These are phyloP conservation scores for Allolobophora icterica DNA, from an alignment of 2,888 invertebrate genomes.

Conservation along the genomic window DNA sequence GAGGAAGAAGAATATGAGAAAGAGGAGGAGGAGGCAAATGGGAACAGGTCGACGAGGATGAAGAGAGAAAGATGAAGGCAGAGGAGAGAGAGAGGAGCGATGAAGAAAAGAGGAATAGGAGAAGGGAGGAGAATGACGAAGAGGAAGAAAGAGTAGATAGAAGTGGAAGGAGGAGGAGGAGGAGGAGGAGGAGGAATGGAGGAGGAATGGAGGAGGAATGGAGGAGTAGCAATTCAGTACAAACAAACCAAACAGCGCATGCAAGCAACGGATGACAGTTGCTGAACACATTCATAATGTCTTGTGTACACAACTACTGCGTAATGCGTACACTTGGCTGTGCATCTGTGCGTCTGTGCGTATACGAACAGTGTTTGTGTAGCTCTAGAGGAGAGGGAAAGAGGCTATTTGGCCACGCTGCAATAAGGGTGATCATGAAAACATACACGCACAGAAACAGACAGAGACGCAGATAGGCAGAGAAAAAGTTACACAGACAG, in stretches of 20 bases:
- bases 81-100: neutral
- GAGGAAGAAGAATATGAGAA: no score
- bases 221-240: neutral
- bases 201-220: neutral
- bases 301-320: neutral
- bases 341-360: neutral
- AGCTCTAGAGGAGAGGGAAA: neutral
- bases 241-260: neutral
- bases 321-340: neutral
- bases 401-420: neutral
- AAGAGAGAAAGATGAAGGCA: neutral
- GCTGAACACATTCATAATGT: neutral
- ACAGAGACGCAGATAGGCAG: neutral
- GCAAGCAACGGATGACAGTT: neutral
- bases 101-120: neutral
- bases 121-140: neutral
- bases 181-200: neutral
- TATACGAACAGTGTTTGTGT: neutral
- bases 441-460: neutral
- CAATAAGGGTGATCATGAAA: neutral
- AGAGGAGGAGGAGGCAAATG: neutral
- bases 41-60: neutral
- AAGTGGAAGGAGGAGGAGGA: neutral
- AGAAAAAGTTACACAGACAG: neutral
- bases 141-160: neutral